phyloP scores from a whole-genome alignment of 1,140 invertebrate genomes.

The Hormaphis cornu region DNA sequence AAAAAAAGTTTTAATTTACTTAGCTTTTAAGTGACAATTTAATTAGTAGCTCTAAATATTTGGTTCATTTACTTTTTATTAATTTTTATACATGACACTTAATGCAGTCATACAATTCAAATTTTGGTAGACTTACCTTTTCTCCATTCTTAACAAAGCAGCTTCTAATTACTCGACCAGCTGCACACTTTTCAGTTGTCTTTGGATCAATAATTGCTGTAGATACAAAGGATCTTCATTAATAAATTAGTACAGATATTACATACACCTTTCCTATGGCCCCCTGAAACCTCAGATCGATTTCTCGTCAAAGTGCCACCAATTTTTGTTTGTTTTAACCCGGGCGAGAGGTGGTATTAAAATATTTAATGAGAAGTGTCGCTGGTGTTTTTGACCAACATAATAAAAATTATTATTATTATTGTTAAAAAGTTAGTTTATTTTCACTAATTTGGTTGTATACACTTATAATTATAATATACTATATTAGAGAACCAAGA shows the following conservation, averaged over 20 bases:
- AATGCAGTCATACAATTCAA: neutral
- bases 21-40: too few relatives aligned
- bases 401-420: too few relatives aligned
- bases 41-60: too few relatives aligned
- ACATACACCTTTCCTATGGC: too few relatives aligned
- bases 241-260: neutral
- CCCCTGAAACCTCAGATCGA: neutral
- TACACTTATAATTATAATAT: too few relatives aligned
- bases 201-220: slow-evolving; percentile 35
- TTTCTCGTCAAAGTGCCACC: neutral
- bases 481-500: too few relatives aligned
- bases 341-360: neutral
- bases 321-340: neutral
- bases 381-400: too few relatives aligned
- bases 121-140: slow-evolving; percentile 32
- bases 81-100: neutral
- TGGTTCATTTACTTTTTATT: too few relatives aligned
- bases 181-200: slow-evolving; percentile 37
- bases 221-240: neutral
- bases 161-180: slow-evolving; percentile 36
- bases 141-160: slow-evolving; percentile 38
- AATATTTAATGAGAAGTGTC: too few relatives aligned
- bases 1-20: neutral
- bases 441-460: too few relatives aligned
- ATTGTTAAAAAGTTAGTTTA: too few relatives aligned